Evolutionary conservation across 2,888 invertebrate genomes (phyloP), one percentile per base, ranked within the genome.

Genomic region (Geophilus truncorum): DNA sequence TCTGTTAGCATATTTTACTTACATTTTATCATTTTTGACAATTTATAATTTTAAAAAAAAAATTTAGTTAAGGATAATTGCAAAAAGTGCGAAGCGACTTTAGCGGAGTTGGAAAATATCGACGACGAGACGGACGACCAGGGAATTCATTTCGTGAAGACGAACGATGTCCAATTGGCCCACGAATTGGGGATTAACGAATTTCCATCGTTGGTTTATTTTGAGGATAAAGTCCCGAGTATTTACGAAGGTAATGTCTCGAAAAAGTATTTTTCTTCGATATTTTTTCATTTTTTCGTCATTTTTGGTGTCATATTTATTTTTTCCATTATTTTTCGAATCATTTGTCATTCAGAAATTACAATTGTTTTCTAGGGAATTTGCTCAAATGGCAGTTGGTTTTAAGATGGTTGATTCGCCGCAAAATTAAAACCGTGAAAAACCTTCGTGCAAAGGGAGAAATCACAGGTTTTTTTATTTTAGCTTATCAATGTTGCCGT

Each of bases 141-240:
- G 85, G 95, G 94, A 79, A 96, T 96, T 85, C 95, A 96, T 87
- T 96, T 96, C 87, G 95, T 96, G 45, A 96, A 96, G 86, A 95
- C 95, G 2, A 95, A 94, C 86, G 96, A 96, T 87, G 91, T 93
- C 0, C 94, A 94, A 86, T 88, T 95, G 83, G 96, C 96, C 1
- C 93, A 95, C 77, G 95, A 96, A 88, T 93, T 96, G 85, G 95
- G 96, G 83, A 94, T 96, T 86, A 94, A 94, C 88, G 93, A 94
- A 85, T 94, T 96, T 86, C 96, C 96, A 83, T 94, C 95, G 82
- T 89, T 96, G 84, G 95, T 96, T 79, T 96, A 95, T 88, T 96
- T 96, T 86, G 95, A 96, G 89, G 95, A 95, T 82, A 95, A 95
- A 83, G 94, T 95, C 84, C 96, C 96, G 85, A 95, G 95, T 86